phyloP scores from a whole-genome alignment of 2,797 vertebrate genomes.

The Acanthopagrus latus region DNA sequence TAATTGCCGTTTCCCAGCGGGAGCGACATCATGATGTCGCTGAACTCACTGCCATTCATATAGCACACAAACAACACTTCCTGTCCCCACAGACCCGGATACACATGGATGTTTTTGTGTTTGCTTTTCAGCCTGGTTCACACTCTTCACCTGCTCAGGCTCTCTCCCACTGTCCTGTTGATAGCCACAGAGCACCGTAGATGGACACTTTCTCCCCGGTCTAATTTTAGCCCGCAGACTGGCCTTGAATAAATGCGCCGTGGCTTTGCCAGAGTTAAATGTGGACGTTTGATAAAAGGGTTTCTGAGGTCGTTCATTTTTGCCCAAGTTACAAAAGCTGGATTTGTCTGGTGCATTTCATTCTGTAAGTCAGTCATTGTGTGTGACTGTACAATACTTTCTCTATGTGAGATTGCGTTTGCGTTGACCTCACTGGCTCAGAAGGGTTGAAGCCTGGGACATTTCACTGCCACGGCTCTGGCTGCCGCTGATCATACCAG shows the following conservation, averaged over 20 bases:
- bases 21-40: slow-evolving; percentile 75
- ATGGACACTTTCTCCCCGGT: slow-evolving; percentile 54
- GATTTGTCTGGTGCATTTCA: slow-evolving; percentile 36
- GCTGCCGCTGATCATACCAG: slow-evolving; percentile 22
- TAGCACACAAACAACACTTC: slow-evolving; percentile 55
- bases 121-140: background rate
- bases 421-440: slow-evolving; percentile 39
- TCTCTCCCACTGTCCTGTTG: background rate
- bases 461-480: slow-evolving; percentile 14
- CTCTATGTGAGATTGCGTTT: slow-evolving; percentile 24
- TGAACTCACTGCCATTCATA: slow-evolving; percentile 49
- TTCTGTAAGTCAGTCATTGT: slow-evolving; percentile 46
- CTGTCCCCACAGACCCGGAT: slow-evolving; percentile 50
- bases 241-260: slow-evolving; percentile 17
- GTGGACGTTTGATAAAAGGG: slow-evolving; percentile 30
- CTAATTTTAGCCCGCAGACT: slow-evolving; percentile 61
- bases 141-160: background rate
- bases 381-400: slow-evolving; percentile 37
- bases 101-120: slow-evolving; percentile 5
- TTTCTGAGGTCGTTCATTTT: slow-evolving; percentile 43
- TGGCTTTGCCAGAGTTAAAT: slow-evolving; percentile 52
- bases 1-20: slow-evolving; percentile 74
- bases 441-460: slow-evolving; percentile 14
- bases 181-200: slow-evolving; percentile 27
- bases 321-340: slow-evolving; percentile 38